A percentile compares a stretch with the other conserved stretches of the same genome.
Evolutionary conservation across 2,888 invertebrate species (phyloP).

Genomic region (Torymus tubicola): DNA sequence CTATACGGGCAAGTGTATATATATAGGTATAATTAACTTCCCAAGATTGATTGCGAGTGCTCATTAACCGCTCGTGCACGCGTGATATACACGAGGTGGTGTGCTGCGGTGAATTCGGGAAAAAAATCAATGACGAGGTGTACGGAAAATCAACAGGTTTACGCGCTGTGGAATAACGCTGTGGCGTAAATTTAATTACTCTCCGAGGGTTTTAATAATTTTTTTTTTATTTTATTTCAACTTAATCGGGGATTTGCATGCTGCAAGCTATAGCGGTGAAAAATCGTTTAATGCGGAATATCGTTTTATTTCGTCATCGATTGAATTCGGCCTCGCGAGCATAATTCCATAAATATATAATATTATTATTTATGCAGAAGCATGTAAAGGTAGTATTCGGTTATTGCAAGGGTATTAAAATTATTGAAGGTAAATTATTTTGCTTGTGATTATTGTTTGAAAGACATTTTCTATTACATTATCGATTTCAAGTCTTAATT

Average conservation of each 20-base stretch:
- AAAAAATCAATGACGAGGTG: slow-evolving; percentile 34
- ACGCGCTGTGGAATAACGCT: not conserved
- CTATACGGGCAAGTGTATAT: not conserved
- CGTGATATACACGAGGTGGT: slow-evolving; percentile 17
- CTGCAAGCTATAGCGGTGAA: not conserved
- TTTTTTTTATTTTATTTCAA: slow-evolving; percentile 34
- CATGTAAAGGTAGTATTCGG: not conserved
- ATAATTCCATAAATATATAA: not conserved
- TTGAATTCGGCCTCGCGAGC: not conserved
- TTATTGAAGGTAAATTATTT: no score
- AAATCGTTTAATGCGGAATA: not conserved
- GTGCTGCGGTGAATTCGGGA: slow-evolving; percentile 38
- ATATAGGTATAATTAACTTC: slow-evolving; percentile 53
- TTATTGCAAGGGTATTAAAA: no score
- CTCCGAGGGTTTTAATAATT: slow-evolving; percentile 17
- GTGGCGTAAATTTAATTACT: slow-evolving; percentile 32
- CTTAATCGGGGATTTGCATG: not conserved
- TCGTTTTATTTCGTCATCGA: slow-evolving; percentile 5
- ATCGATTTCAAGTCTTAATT: no score
- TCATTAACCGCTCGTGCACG: slow-evolving; percentile 41
- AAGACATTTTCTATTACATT: no score
- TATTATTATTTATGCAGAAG: not conserved
- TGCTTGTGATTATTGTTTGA: no score
- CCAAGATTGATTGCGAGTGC: slow-evolving; percentile 48
- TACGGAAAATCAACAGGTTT: slow-evolving; percentile 50